Percentiles rank a stretch among this genome's conserved stretches.
These are phyloP conservation scores for Paragorgia papillata DNA, from an alignment of 92 coral and sea anemone species.

Conservation along the genomic window DNA sequence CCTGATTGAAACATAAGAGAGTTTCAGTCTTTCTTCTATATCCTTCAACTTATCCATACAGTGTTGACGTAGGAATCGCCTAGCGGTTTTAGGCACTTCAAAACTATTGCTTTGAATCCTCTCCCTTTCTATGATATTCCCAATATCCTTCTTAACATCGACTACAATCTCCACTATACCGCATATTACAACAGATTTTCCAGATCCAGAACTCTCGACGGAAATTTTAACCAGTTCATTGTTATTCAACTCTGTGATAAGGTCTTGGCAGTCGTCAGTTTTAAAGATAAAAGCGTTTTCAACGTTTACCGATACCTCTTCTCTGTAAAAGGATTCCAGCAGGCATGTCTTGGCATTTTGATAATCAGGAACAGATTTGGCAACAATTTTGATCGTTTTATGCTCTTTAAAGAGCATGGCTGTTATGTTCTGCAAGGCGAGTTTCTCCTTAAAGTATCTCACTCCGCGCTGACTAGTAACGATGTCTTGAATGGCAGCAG, in stretches of 20 bases:
- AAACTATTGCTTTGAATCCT: conserved; percentile 43
- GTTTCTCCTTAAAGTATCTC: conserved; percentile 59
- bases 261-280: background rate
- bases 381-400: background rate
- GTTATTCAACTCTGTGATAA: background rate
- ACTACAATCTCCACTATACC: conserved; percentile 27
- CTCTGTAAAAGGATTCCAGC: background rate
- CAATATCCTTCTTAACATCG: background rate
- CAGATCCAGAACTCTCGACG: conserved; percentile 52
- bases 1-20: conserved; percentile 51
- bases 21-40: conserved; percentile 48
- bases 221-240: background rate
- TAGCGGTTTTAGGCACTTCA: conserved; percentile 46
- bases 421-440: conserved; percentile 51
- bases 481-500: conserved; percentile 49
- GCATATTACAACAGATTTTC: conserved; percentile 49
- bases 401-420: conserved; percentile 11
- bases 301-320: background rate
- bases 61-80: conserved; percentile 58
- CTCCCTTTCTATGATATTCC: conserved; percentile 44
- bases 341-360: background rate
- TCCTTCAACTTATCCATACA: conserved; percentile 54
- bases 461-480: conserved; percentile 48
- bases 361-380: background rate
- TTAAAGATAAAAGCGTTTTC: background rate